A percentile compares a stretch with the other conserved stretches of the same genome.
phyloP scores from a whole-genome alignment of 1,140 invertebrate genomes.

The Pristionchus pacificus region DNA sequence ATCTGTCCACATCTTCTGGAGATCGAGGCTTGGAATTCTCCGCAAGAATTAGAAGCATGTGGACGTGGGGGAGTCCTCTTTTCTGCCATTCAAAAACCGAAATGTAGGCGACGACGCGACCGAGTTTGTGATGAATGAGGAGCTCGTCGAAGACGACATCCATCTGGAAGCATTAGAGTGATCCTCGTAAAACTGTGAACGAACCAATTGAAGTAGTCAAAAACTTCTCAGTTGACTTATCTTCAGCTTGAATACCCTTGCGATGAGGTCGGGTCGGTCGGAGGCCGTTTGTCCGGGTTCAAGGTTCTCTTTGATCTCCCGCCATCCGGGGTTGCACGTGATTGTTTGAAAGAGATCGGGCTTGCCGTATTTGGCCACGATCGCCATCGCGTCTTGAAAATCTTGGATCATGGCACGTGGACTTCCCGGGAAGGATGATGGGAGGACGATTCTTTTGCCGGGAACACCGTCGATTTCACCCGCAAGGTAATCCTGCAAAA shows the following conservation, averaged over 20 bases:
- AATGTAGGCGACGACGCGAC: constrained; percentile 35
- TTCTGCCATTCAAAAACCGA: constrained; percentile 57
- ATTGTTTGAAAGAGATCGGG: constrained; percentile 49
- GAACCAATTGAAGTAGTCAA: no score
- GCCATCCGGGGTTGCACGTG: constrained; percentile 46
- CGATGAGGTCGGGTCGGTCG: constrained; percentile 47
- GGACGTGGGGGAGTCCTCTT: constrained; percentile 58
- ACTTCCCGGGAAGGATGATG: constrained; percentile 18
- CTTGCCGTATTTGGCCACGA: constrained; percentile 57
- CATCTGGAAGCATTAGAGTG: not conserved
- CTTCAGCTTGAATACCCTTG: constrained; percentile 47
- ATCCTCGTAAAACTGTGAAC: not conserved
- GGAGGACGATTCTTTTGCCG: constrained; percentile 16
- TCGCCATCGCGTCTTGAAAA: constrained; percentile 61
- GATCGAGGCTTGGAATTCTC: constrained; percentile 34
- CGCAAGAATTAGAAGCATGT: constrained; percentile 48
- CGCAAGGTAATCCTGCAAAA: constrained; percentile 17
- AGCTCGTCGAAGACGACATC: constrained; percentile 33
- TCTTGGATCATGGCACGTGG: constrained; percentile 51
- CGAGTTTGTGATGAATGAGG: constrained; percentile 39
- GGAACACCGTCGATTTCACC: not conserved
- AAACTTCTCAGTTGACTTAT: constrained; percentile 15
- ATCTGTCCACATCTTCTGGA: constrained; percentile 2
- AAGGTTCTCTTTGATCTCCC: constrained; percentile 51
- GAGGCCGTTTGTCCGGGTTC: constrained; percentile 29